Evolutionary conservation across 2,113 vertebrate genomes (phyloP).

Genomic region (Todiramphus chloris): DNA sequence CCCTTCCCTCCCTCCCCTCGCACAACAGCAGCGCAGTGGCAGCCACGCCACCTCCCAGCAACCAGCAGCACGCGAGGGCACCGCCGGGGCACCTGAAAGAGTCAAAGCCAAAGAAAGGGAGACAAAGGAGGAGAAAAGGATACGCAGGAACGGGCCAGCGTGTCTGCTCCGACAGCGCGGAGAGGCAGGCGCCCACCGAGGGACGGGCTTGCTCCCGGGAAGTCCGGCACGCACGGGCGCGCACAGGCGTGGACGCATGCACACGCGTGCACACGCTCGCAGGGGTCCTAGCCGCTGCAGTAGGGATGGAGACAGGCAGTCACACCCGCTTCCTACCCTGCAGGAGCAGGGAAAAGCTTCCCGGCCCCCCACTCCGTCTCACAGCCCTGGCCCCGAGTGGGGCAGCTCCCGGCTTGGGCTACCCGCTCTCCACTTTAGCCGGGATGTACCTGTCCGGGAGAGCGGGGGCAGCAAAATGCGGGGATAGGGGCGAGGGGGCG

Average conservation of each 20-base stretch:
- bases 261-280: neutral
- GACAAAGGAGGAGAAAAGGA: neutral
- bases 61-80: constrained; percentile 67
- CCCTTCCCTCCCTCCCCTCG: constrained; percentile 54
- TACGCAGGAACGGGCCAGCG: neutral
- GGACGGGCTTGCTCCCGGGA: neutral
- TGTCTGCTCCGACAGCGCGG: neutral
- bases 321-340: neutral
- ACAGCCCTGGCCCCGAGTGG: neutral
- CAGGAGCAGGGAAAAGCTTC: neutral
- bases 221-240: neutral
- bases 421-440: neutral
- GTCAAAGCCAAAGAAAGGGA: constrained; percentile 16
- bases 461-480: neutral
- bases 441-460: neutral
- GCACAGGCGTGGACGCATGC: neutral
- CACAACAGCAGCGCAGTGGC: constrained; percentile 73
- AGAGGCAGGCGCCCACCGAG: neutral
- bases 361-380: neutral
- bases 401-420: neutral
- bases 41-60: constrained; percentile 72
- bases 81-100: constrained; percentile 58
- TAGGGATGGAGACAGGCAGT: neutral
- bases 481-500: neutral
- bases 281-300: neutral